These are phyloP conservation scores for Andinoacara biseriatus DNA, from an alignment of 2,113 vertebrate genomes.

Conservation along the genomic window DNA sequence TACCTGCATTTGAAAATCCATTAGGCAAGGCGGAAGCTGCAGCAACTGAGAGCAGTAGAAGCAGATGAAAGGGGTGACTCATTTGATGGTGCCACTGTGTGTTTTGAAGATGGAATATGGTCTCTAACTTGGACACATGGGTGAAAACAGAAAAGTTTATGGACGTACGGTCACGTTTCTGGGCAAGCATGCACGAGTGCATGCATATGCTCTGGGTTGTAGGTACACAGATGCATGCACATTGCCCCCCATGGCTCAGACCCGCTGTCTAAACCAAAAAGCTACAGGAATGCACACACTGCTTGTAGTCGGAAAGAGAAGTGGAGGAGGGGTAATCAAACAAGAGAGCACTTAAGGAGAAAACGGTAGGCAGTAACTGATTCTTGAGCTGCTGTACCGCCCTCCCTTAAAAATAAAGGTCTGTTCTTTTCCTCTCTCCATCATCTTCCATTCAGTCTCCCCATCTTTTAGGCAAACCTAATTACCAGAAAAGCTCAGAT, in stretches of 20 bases:
- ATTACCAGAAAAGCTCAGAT: conserved; percentile 55
- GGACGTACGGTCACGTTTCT: conserved; percentile 35
- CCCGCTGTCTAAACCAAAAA: conserved; percentile 48
- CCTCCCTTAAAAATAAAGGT: conserved; percentile 42
- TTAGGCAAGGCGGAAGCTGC: conserved; percentile 70
- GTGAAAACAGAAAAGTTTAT: conserved; percentile 61
- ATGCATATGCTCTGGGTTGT: conserved; percentile 1
- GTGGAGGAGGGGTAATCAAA: conserved; percentile 61
- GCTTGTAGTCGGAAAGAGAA: conserved; percentile 29
- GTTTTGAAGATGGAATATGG: conserved; percentile 66
- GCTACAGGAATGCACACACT: conserved; percentile 46
- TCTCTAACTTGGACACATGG: conserved; percentile 42
- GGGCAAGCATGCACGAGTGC: conserved; percentile 37
- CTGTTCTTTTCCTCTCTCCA: conserved; percentile 39
- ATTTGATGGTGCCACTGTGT: conserved; percentile 57
- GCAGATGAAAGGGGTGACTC: conserved; percentile 74
- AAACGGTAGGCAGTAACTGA: conserved; percentile 44
- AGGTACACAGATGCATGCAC: conserved; percentile 26
- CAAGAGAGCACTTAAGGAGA: conserved; percentile 62
- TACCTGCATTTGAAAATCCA: conserved; percentile 80
- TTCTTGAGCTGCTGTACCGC: conserved; percentile 34
- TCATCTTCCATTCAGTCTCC: conserved; percentile 61
- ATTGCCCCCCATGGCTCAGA: conserved; percentile 43
- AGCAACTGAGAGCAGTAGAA: conserved; percentile 65
- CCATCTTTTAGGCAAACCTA: conserved; percentile 65